Base-by-base conservation (phyloP, 2,113 vertebrate genomes). In the Cisticola juncidis region DNA sequence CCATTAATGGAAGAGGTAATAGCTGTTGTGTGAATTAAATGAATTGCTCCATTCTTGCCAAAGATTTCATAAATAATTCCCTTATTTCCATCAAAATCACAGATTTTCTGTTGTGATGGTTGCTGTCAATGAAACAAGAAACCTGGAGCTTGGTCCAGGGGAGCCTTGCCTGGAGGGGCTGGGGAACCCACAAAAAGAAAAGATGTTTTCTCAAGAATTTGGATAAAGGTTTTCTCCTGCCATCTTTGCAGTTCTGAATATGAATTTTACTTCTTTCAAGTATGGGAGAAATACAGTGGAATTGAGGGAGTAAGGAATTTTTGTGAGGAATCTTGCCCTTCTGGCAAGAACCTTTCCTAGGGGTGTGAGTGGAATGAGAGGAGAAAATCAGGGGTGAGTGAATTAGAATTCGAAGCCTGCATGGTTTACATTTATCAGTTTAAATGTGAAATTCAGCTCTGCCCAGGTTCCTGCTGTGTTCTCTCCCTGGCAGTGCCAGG, bases 1-100 rank as follows among this genome's bases (percentile, higher is more conserved):
- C 82, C 51, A 62, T 88, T 58, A 87, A 78, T 71, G 45, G 64
- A 79, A 77, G 65, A 58, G 38, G 73, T 65, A 74, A 65, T 81
- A 84, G 45, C 48, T 84, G 83, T 53, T 47, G 62, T 88, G 86
- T 74, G 88, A 89, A 79, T 90, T 66, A 90, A 95, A 88, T 90
- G 65, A 80, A 29, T 73, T 42, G 24, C 77, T 90, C 44, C 26
- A 3, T 71, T 73, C 48, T 72, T 83, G 48, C 40, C 68, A 65
- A 76, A 78, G 45, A 65, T 73, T 86, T 51, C 5, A 36, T 94
- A 22, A 92, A 91, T 95, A 90, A 93, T 94, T 90, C 50, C 48
- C 29, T 1, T 6, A 3, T 80, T 87, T 74, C 84, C 61, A 83
- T 94, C 45, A 72, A 36, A 88, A 21, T 8, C 8, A 3, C 28